Conservation (phyloP, 2,113 vertebrate species). For the Heptranchias perlo region DNA sequence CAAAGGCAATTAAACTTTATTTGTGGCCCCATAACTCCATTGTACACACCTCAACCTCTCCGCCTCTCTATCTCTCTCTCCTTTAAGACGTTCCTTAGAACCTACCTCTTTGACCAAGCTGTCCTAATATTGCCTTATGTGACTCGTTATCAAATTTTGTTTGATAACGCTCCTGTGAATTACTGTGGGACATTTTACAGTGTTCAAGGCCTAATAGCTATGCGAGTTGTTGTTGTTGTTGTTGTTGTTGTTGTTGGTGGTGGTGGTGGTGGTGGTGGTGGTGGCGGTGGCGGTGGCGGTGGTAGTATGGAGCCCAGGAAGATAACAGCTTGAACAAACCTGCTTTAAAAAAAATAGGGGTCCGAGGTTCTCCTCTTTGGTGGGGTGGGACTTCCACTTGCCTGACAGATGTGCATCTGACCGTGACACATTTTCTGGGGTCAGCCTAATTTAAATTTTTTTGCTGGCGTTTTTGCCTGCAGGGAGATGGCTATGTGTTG, state of each 20-base stretch:
- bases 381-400: not conserved
- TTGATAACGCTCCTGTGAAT: too few species aligned
- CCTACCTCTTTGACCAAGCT: too few species aligned
- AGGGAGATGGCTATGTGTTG: not conserved
- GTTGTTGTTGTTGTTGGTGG: too few species aligned
- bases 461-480: not conserved
- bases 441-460: not conserved
- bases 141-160: too few species aligned
- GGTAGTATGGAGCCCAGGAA: not conserved
- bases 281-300: too few species aligned
- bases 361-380: not conserved
- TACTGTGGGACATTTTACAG: too few species aligned
- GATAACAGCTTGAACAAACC: not conserved
- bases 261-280: too few species aligned
- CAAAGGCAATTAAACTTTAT: not conserved
- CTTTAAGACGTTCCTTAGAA: too few species aligned
- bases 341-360: not conserved
- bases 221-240: too few species aligned
- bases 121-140: too few species aligned
- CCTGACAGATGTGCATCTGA: not conserved
- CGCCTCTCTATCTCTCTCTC: too few species aligned
- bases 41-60: not conserved
- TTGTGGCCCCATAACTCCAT: not conserved
- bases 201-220: too few species aligned
- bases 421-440: not conserved